Percentiles rank a stretch among this genome's conserved stretches.
phyloP scores from a whole-genome alignment of 1,140 invertebrate genomes.

The Brachionus asplanchnoidis region DNA sequence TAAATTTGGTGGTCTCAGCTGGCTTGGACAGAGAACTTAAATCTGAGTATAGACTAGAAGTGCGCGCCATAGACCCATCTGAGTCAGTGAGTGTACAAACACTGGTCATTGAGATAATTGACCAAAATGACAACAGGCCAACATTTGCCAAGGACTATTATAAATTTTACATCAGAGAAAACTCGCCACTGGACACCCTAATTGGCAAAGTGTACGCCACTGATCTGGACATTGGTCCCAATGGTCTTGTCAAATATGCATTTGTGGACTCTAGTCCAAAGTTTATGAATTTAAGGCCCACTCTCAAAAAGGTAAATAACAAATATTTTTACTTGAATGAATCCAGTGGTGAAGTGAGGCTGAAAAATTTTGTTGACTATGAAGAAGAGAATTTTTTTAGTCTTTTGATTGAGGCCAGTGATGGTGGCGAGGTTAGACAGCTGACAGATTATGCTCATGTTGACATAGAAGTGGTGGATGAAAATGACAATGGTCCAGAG shows the following conservation, averaged over 20 bases:
- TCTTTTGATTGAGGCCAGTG: constrained; percentile 2
- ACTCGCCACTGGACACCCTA: background rate
- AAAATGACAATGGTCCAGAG: constrained; percentile 37
- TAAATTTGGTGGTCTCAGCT: background rate
- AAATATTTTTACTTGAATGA: constrained; percentile 38
- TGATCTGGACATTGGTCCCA: constrained; percentile 10
- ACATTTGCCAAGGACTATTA: constrained; percentile 16
- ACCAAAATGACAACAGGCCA: constrained; percentile 32
- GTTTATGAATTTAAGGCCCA: background rate
- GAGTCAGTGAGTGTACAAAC: background rate
- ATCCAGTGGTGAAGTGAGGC: background rate
- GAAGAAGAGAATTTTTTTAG: constrained; percentile 28
- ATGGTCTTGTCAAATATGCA: constrained; percentile 6
- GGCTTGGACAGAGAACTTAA: background rate
- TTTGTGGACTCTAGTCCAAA: background rate
- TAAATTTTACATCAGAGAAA: constrained; percentile 4
- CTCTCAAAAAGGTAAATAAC: background rate
- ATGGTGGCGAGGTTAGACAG: background rate
- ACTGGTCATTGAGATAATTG: background rate
- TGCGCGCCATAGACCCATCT: background rate
- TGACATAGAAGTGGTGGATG: background rate
- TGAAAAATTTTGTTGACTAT: constrained; percentile 27
- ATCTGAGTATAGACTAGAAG: background rate
- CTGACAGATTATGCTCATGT: background rate
- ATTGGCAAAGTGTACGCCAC: constrained; percentile 26